A percentile compares a stretch with the other conserved stretches of the same genome.
These are phyloP conservation scores for Nicator chloris DNA, from an alignment of 2,113 vertebrate genomes.

Conservation along the genomic window DNA sequence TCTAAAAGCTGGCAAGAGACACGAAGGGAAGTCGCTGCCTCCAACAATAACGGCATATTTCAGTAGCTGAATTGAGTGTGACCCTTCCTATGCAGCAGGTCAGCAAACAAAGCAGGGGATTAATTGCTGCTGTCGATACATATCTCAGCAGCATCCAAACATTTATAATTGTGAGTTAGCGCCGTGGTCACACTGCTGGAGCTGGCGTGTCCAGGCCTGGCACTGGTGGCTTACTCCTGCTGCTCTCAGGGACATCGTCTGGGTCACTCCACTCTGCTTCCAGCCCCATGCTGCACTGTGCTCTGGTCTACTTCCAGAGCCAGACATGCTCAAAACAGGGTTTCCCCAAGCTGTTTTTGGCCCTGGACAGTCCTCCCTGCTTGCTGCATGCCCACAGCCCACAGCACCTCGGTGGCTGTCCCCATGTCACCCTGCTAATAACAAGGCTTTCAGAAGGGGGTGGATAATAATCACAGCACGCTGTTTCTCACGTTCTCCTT, in stretches of 20 bases:
- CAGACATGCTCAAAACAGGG: neutral
- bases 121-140: slow-evolving; percentile 19
- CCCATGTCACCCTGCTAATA: neutral
- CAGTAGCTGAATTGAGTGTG: neutral
- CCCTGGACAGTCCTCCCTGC: neutral
- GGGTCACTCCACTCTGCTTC: neutral
- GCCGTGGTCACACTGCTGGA: neutral
- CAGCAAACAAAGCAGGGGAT: slow-evolving; percentile 30
- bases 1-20: slow-evolving; percentile 9
- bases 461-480: neutral
- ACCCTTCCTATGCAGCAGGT: neutral
- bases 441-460: neutral
- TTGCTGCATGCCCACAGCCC: neutral
- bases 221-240: fast-evolving
- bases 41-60: neutral
- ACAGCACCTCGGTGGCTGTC: neutral
- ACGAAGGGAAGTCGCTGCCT: neutral
- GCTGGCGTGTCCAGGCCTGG: neutral
- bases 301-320: neutral
- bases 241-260: fast-evolving
- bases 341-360: neutral
- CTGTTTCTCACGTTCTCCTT: neutral
- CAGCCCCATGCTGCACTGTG: neutral
- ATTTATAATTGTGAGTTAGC: neutral
- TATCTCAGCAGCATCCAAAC: neutral